phyloP scores from a whole-genome alignment of 2,797 vertebrate genomes.

The Numenius phaeopus region DNA sequence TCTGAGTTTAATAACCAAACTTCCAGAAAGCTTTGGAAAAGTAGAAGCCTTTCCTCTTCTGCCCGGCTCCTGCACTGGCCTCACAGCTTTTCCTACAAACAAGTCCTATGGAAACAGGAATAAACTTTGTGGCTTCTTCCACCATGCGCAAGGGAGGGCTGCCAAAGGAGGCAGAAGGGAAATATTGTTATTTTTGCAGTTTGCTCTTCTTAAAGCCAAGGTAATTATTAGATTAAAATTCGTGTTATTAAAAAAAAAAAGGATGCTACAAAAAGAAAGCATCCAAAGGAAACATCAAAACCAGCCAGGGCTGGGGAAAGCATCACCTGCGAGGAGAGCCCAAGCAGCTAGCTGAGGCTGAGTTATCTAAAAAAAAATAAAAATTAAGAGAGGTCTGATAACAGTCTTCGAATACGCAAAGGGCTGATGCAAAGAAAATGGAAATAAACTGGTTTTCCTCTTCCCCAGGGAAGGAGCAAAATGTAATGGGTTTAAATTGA shows the following conservation, averaged over 20 bases:
- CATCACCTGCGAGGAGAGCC: background rate
- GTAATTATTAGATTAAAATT: background rate
- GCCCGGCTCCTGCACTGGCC: background rate
- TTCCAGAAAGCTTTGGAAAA: background rate
- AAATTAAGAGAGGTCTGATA: background rate
- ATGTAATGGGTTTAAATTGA: background rate
- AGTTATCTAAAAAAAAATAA: background rate
- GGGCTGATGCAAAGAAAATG: background rate
- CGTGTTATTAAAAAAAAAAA: background rate
- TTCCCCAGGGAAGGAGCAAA: background rate
- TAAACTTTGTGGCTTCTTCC: background rate
- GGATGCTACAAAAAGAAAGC: background rate
- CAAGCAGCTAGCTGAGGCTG: background rate
- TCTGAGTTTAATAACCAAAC: background rate
- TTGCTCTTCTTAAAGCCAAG: background rate
- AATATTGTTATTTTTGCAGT: background rate
- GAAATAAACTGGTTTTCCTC: background rate
- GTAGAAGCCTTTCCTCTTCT: background rate
- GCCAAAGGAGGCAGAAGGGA: background rate
- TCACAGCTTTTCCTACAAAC: background rate
- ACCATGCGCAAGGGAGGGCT: accelerated
- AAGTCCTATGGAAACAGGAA: background rate
- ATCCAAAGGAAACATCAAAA: background rate
- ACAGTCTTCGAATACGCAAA: background rate
- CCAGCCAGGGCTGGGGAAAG: background rate